Evolutionary conservation across 2,888 invertebrate genomes (phyloP).

Genomic region (Drosophila suboccidentalis): DNA sequence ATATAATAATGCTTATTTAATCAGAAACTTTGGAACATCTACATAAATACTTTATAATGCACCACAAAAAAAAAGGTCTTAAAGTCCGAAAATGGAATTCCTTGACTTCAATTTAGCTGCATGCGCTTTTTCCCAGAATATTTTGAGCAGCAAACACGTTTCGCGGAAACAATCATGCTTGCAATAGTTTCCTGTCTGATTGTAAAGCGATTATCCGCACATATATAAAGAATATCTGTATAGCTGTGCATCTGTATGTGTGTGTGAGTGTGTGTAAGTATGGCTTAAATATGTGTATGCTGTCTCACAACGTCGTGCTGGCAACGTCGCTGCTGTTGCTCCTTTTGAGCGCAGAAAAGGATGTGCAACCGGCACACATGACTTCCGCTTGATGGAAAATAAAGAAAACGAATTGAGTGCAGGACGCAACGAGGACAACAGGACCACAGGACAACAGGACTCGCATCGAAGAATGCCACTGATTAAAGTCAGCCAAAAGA

Average conservation of each 20-base stretch:
- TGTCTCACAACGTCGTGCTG: conserved; percentile 22
- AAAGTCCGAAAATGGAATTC: conserved; percentile 3
- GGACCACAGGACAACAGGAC: conserved; percentile 41
- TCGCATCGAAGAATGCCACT: conserved; percentile 71
- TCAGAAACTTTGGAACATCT: neutral
- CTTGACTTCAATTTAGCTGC: conserved; percentile 29
- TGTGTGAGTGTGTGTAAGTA: conserved; percentile 35
- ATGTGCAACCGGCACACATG: conserved; percentile 74
- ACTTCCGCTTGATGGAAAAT: conserved; percentile 74
- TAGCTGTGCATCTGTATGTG: neutral
- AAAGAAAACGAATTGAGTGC: conserved; percentile 78
- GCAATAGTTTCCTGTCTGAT: conserved; percentile 78
- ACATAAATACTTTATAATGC: neutral
- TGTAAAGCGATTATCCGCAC: conserved; percentile 73
- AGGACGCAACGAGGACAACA: conserved; percentile 33
- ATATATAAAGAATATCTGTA: conserved; percentile 19
- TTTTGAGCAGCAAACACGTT: conserved; percentile 66
- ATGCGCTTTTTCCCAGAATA: conserved; percentile 29
- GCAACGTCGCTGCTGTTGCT: conserved; percentile 27
- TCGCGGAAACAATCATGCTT: conserved; percentile 78
- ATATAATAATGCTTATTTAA: neutral
- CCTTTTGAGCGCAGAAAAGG: conserved; percentile 56
- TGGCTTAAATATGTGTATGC: conserved; percentile 57
- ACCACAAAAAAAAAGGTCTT: neutral
- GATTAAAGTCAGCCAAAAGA: conserved; percentile 68